These are phyloP conservation scores for Phalacrocorax carbo DNA, from an alignment of 2,113 vertebrate species.

Conservation along the genomic window DNA sequence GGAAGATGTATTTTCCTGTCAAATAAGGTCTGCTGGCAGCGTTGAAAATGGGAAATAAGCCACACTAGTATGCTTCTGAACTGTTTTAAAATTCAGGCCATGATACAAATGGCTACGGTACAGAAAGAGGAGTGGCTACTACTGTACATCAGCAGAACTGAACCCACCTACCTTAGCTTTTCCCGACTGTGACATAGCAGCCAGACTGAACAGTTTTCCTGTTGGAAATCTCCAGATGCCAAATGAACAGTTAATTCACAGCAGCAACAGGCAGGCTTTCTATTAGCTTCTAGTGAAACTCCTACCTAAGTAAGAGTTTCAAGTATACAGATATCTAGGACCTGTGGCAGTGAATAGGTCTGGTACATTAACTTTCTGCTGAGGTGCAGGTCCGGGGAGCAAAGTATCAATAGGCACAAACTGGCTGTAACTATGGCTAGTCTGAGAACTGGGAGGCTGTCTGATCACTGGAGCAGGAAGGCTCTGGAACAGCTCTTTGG, in stretches of 20 bases:
- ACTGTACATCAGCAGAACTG: not conserved
- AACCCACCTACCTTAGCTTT: not conserved
- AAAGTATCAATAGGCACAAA: not conserved
- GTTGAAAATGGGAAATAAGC: not conserved
- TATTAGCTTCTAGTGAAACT: not conserved
- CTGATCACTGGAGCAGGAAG: conserved; percentile 12
- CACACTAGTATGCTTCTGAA: not conserved
- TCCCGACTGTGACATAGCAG: not conserved
- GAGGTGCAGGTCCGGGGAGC: not conserved
- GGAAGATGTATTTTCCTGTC: not conserved
- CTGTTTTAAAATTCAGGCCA: not conserved
- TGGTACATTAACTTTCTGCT: not conserved
- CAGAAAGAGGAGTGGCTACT: not conserved
- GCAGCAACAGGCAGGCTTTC: not conserved
- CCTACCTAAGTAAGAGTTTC: not conserved
- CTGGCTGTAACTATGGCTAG: not conserved
- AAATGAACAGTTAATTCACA: not conserved
- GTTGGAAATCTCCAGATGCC: not conserved
- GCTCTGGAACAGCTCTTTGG: not conserved
- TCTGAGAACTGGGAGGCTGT: not conserved
- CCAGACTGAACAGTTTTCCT: not conserved
- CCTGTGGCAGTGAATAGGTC: not conserved
- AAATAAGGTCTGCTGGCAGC: not conserved
- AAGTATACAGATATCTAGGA: not conserved
- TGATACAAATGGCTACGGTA: not conserved